These are phyloP conservation scores for Lathamus discolor DNA, from an alignment of 2,113 vertebrate species.

Conservation along the genomic window DNA sequence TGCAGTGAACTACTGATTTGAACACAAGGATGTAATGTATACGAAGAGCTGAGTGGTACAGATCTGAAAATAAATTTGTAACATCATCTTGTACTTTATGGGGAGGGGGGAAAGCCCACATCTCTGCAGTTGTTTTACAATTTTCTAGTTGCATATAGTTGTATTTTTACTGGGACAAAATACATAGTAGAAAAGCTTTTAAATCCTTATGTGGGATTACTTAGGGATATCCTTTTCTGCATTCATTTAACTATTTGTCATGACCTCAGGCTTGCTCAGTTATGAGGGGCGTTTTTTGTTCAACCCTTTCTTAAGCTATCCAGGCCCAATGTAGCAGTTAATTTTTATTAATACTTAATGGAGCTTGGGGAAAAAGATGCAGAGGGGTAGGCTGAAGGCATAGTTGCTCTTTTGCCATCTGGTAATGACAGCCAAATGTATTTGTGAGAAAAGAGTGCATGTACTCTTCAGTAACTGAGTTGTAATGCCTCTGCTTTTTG, in stretches of 20 bases:
- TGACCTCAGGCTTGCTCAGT: background rate
- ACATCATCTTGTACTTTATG: background rate
- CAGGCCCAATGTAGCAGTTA: background rate
- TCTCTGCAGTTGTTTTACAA: background rate
- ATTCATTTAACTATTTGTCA: background rate
- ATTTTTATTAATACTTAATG: background rate
- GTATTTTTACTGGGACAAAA: background rate
- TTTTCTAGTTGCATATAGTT: background rate
- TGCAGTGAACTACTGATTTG: background rate
- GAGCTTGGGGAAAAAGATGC: background rate
- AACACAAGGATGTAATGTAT: background rate
- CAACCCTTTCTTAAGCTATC: background rate
- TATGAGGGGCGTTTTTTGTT: background rate
- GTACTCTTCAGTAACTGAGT: background rate
- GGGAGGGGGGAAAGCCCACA: fast-evolving
- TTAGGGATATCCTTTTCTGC: background rate
- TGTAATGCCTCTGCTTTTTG: background rate
- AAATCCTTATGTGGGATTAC: background rate
- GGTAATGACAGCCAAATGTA: background rate
- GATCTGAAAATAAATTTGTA: background rate
- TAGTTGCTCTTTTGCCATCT: background rate
- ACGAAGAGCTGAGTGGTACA: background rate
- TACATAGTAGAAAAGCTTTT: background rate
- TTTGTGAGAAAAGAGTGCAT: background rate
- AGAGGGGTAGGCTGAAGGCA: background rate